Conservation (phyloP, 2,888 invertebrate genomes). For the Yponomeuta evonymella region DNA sequence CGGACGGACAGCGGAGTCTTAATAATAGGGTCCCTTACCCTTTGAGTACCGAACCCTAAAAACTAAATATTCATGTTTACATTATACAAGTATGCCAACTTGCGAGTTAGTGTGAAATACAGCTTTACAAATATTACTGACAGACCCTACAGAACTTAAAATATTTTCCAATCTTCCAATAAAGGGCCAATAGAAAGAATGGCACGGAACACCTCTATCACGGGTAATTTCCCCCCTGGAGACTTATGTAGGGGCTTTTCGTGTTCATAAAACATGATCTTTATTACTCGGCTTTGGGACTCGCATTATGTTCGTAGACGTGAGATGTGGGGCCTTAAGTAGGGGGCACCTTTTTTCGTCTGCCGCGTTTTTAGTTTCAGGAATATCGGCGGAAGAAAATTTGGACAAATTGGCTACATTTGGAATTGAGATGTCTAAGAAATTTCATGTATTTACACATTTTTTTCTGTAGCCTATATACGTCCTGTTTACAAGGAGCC, state of each 20-base stretch:
- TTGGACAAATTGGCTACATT: too few relatives aligned
- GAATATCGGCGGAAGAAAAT: too few relatives aligned
- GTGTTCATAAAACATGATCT: slow-evolving; percentile 48
- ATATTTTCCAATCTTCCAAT: neutral
- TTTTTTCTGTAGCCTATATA: too few relatives aligned
- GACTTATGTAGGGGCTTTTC: slow-evolving; percentile 13
- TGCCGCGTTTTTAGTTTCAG: neutral
- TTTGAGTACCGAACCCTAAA: too few relatives aligned
- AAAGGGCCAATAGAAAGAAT: neutral
- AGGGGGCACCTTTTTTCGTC: neutral
- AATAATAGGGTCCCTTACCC: too few relatives aligned
- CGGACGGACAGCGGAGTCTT: too few relatives aligned
- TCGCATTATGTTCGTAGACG: slow-evolving; percentile 2
- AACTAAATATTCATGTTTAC: too few relatives aligned
- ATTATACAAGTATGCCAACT: too few relatives aligned
- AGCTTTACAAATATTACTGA: neutral
- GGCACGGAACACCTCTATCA: slow-evolving; percentile 4
- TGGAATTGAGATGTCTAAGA: too few relatives aligned
- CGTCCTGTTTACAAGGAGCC: too few relatives aligned
- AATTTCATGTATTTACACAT: too few relatives aligned
- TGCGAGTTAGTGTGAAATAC: neutral
- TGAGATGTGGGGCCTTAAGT: neutral
- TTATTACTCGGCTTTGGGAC: slow-evolving; percentile 43
- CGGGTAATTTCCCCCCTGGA: slow-evolving; percentile 5
- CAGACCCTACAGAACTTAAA: neutral